phyloP scores from a whole-genome alignment of 2,113 vertebrate genomes.

The Neodontobutis hainanensis region DNA sequence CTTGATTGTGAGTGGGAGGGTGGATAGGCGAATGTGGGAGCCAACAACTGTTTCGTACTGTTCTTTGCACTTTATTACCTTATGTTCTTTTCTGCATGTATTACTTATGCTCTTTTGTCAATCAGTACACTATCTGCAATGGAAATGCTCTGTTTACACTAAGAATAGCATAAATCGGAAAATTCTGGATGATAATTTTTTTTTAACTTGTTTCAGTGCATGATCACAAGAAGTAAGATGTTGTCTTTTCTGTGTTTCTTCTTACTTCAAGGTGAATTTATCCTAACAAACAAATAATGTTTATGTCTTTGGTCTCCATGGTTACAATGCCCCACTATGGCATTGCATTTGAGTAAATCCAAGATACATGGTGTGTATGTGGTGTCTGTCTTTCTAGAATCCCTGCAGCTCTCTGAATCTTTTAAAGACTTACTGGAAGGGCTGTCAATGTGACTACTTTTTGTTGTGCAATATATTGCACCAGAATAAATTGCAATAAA shows the following conservation, averaged over 20 bases:
- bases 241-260: conserved; percentile 5
- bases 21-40: conserved; percentile 51
- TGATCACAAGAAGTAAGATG: conserved; percentile 15
- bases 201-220: conserved; percentile 28
- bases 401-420: conserved; percentile 17
- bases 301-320: conserved; percentile 65
- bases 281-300: conserved; percentile 42
- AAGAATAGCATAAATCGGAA: neutral
- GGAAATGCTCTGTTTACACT: neutral
- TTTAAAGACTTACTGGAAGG: neutral
- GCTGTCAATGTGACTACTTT: no score
- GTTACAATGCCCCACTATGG: conserved; percentile 53
- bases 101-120: conserved; percentile 11
- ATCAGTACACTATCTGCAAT: conserved; percentile 11
- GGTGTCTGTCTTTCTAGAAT: conserved; percentile 32
- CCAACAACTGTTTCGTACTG: conserved; percentile 30
- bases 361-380: conserved; percentile 32
- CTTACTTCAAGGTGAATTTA: conserved; percentile 42
- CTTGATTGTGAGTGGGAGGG: conserved; percentile 43
- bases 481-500: no score
- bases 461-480: no score
- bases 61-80: conserved; percentile 20
- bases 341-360: conserved; percentile 14
- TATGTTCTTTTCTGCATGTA: conserved; percentile 31
- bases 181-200: conserved; percentile 16